Percentiles rank a stretch among this genome's conserved stretches.
Evolutionary conservation across 2,888 invertebrate genomes (phyloP).

Genomic region (Lasioglossum pauxillum): DNA sequence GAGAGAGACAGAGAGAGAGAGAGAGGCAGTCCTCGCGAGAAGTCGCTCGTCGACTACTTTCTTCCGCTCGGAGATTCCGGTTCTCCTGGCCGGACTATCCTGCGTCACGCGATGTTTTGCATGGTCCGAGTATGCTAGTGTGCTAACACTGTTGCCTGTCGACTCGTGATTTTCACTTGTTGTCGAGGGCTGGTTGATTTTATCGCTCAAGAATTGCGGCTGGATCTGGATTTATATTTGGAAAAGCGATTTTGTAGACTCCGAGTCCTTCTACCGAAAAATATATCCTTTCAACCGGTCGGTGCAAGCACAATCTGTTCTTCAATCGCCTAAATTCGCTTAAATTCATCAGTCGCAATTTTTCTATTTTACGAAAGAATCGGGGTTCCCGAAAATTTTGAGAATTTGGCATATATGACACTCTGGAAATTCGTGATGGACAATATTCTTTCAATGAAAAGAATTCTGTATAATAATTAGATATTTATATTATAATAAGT

Average conservation of each 20-base stretch:
- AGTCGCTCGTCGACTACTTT: constrained; percentile 38
- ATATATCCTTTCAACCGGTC: too few species aligned
- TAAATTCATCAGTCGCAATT: too few species aligned
- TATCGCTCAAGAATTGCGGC: background rate
- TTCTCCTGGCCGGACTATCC: constrained; percentile 1
- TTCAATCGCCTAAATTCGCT: background rate
- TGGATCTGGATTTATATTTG: background rate
- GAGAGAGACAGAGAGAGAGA: background rate
- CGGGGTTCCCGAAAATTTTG: too few species aligned
- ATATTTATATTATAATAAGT: too few species aligned
- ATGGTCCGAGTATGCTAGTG: background rate
- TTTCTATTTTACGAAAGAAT: too few species aligned
- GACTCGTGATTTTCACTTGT: background rate
- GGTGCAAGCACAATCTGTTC: background rate
- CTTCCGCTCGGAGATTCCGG: background rate
- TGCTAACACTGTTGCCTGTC: background rate
- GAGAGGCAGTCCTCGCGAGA: constrained; percentile 20
- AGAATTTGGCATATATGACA: too few species aligned
- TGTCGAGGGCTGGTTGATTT: background rate
- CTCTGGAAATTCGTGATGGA: too few species aligned
- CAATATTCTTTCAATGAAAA: too few species aligned
- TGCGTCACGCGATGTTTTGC: background rate
- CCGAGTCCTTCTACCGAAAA: too few species aligned
- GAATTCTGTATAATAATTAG: too few species aligned
- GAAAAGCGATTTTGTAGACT: too few species aligned